Percentiles rank a stretch among this genome's conserved stretches.
These are phyloP conservation scores for Conomelus anceps DNA, from an alignment of 2,888 invertebrate species.

Conservation along the genomic window DNA sequence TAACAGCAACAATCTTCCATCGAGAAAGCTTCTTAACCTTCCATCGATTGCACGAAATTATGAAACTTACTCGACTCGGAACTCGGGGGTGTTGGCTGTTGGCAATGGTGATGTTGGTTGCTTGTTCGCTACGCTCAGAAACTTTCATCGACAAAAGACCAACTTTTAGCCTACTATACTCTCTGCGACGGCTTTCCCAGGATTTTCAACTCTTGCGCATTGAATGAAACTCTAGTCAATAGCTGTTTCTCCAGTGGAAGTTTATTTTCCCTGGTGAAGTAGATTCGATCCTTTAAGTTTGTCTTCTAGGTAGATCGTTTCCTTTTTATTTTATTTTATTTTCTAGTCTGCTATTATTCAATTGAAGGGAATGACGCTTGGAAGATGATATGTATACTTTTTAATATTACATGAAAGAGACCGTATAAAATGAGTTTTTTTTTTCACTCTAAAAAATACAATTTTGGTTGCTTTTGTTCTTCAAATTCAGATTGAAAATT, in stretches of 20 bases:
- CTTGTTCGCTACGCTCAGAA: neutral
- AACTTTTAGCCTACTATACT: neutral
- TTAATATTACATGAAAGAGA: too few relatives aligned
- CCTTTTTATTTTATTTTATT: neutral
- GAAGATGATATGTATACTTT: too few relatives aligned
- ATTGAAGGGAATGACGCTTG: neutral
- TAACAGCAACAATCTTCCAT: neutral
- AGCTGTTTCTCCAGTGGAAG: neutral
- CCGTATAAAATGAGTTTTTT: too few relatives aligned
- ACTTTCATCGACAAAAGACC: neutral
- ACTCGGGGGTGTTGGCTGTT: neutral
- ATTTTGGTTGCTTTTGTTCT: too few relatives aligned
- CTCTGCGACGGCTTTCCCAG: neutral
- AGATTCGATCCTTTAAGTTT: neutral
- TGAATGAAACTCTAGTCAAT: neutral
- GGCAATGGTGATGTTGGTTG: neutral
- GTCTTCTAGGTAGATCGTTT: neutral
- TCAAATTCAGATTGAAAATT: too few relatives aligned
- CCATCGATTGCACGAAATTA: neutral
- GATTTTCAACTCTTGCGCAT: neutral
- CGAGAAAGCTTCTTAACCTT: neutral
- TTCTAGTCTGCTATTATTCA: neutral
- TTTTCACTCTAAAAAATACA: too few relatives aligned
- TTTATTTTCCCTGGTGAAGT: neutral
- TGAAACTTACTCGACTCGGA: neutral